phyloP scores from a whole-genome alignment of 2,113 vertebrate species.

The Apistogramma diplotaenia region DNA sequence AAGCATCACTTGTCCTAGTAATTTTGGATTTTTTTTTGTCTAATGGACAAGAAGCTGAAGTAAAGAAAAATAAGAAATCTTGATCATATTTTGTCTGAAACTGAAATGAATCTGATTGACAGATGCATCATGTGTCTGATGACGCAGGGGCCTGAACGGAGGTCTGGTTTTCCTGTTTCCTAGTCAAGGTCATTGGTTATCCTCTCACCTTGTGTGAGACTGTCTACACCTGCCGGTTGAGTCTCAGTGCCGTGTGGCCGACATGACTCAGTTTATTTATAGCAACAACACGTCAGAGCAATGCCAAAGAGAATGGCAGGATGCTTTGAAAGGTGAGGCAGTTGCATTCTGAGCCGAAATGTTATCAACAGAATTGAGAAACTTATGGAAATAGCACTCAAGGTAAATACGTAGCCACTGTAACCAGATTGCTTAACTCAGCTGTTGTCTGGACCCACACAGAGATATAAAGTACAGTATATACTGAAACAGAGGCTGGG shows the following conservation, averaged over 20 bases:
- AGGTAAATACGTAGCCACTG: background rate
- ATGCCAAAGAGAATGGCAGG: conserved; percentile 45
- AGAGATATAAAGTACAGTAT: conserved; percentile 25
- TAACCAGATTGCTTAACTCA: conserved; percentile 3
- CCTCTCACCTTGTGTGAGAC: background rate
- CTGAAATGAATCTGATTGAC: background rate
- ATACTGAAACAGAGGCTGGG: conserved; percentile 8
- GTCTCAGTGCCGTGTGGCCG: background rate
- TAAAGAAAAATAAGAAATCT: background rate
- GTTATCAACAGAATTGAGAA: background rate
- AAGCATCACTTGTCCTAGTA: background rate
- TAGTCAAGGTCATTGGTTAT: background rate
- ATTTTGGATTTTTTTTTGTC: background rate
- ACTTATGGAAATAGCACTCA: conserved; percentile 19
- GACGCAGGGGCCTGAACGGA: background rate
- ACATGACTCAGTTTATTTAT: background rate
- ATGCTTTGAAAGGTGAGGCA: conserved; percentile 15
- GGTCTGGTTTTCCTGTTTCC: background rate
- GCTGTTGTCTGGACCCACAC: conserved; percentile 7
- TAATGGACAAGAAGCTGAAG: background rate
- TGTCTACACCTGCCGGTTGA: background rate
- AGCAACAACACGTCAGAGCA: conserved; percentile 15
- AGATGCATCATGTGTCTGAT: background rate
- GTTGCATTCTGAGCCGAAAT: background rate
- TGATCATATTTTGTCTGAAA: background rate